Evolutionary conservation across 2,797 vertebrate genomes (phyloP).

Genomic region (Myoxocephalus aenaeus): DNA sequence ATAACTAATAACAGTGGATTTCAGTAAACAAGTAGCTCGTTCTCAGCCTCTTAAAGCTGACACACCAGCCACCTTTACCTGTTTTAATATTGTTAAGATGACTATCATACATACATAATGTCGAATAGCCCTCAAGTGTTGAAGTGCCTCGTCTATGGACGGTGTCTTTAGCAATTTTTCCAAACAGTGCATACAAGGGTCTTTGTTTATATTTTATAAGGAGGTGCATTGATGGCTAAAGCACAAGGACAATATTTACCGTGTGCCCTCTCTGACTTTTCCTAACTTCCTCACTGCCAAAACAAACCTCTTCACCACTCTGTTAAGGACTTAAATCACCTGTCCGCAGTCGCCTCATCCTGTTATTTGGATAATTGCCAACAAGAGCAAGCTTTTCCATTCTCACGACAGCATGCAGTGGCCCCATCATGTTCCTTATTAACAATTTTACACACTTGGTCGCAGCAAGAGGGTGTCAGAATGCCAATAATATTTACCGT

Average conservation of each 20-base stretch:
- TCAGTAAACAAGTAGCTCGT: conserved; percentile 68
- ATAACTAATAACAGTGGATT: conserved; percentile 70
- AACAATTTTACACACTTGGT: conserved; percentile 85
- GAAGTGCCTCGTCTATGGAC: conserved; percentile 45
- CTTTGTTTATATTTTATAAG: conserved; percentile 51
- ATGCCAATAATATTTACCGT: conserved; percentile 88
- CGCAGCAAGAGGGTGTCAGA: conserved; percentile 81
- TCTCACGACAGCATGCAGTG: conserved; percentile 75
- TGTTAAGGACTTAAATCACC: conserved; percentile 78
- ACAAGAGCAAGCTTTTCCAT: conserved; percentile 79
- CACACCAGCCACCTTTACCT: conserved; percentile 58
- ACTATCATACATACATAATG: conserved; percentile 64
- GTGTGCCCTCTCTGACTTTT: conserved; percentile 68
- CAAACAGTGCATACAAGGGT: conserved; percentile 57
- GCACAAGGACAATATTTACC: conserved; percentile 61
- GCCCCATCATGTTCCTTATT: conserved; percentile 86
- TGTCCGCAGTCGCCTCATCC: conserved; percentile 75
- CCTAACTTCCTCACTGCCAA: conserved; percentile 62
- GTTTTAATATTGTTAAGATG: conserved; percentile 51
- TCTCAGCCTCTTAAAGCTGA: conserved; percentile 63
- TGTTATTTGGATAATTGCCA: conserved; percentile 85
- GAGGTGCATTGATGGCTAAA: conserved; percentile 52
- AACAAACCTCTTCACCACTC: conserved; percentile 74
- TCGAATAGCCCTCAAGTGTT: conserved; percentile 52
- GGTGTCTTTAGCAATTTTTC: conserved; percentile 60